Evolutionary conservation across 2,888 invertebrate species (phyloP).

Genomic region (Patella ulyssiponensis): DNA sequence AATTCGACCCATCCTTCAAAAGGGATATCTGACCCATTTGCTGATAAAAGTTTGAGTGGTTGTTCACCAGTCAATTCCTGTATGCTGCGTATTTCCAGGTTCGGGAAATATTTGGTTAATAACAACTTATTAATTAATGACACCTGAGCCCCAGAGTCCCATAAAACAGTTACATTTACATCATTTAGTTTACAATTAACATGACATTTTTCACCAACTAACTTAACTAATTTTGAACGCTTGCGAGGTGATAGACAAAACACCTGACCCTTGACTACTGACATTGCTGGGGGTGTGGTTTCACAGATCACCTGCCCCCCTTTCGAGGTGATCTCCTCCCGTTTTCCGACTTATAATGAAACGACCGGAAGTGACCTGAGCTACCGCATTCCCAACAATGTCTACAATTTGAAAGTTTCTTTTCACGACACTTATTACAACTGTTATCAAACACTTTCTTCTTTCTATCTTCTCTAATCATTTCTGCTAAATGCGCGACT

Average conservation of each 20-base stretch:
- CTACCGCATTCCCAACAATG: not conserved
- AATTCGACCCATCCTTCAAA: slow-evolving; percentile 3
- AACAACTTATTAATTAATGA: not conserved
- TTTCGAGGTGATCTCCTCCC: not conserved
- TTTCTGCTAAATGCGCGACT: not conserved
- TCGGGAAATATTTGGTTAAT: not conserved
- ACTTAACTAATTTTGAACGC: not conserved
- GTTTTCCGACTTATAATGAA: not conserved
- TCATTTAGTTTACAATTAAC: not conserved
- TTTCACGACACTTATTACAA: no score
- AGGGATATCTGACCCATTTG: slow-evolving; percentile 6
- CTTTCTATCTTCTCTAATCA: not conserved
- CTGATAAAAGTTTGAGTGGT: not conserved
- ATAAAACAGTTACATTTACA: not conserved
- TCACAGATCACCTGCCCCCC: not conserved
- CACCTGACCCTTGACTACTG: not conserved
- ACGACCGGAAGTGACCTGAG: not conserved
- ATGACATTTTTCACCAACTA: not conserved
- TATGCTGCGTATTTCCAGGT: no score
- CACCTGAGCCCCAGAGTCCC: not conserved
- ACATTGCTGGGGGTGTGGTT: no score
- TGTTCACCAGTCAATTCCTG: no score
- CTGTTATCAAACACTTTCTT: no score
- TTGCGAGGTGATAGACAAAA: not conserved
- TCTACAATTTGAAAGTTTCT: not conserved